Conservation (phyloP, 2,113 vertebrate species). For the Connochaetes taurinus region DNA sequence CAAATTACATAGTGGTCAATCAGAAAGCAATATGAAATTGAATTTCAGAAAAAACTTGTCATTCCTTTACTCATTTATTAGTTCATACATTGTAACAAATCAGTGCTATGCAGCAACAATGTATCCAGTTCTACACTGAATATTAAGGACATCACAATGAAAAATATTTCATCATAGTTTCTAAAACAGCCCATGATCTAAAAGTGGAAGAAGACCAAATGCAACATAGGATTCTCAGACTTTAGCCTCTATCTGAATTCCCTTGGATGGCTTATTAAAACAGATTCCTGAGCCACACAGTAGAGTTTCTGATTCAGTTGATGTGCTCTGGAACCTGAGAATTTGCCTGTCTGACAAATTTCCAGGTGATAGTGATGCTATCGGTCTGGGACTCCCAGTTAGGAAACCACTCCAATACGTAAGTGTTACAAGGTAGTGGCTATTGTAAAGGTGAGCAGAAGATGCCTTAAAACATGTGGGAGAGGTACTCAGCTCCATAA, state of each 20-base stretch:
- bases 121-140: not conserved
- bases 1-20: not conserved
- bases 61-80: not conserved
- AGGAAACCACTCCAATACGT: not conserved
- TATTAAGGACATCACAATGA: not conserved
- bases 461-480: not conserved
- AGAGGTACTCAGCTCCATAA: not conserved
- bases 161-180: not conserved
- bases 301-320: not conserved
- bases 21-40: not conserved
- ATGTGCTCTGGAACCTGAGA: not conserved
- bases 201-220: not conserved
- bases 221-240: not conserved
- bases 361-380: not conserved
- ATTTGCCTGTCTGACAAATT: not conserved
- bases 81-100: not conserved
- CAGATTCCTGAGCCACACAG: not conserved
- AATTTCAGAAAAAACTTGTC: not conserved
- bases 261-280: not conserved
- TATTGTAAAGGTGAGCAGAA: not conserved
- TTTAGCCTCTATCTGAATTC: not conserved
- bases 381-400: not conserved
- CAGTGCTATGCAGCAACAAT: not conserved
- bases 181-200: not conserved
- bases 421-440: fast-evolving